Conservation (phyloP, 2,113 vertebrate species). For the Microcebus tavaratra region DNA sequence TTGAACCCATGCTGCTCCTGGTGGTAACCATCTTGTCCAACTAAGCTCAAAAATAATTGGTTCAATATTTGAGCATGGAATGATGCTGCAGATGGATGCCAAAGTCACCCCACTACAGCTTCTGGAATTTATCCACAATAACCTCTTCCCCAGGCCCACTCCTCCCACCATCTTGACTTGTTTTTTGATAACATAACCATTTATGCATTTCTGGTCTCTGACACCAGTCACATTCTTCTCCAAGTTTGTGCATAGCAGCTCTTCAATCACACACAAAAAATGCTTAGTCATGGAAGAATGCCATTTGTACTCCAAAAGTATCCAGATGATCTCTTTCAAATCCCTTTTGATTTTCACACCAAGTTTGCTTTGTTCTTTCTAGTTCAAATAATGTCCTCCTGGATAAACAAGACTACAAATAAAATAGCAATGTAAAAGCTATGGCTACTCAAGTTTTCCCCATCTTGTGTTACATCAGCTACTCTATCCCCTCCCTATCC, state of each 20-base stretch:
- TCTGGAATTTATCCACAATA: neutral
- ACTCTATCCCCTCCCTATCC: neutral
- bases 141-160: neutral
- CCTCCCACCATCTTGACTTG: neutral
- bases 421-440: neutral
- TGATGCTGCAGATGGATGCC: neutral
- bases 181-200: neutral
- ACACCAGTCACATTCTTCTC: neutral
- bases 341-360: neutral
- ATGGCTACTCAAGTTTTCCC: neutral
- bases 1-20: neutral
- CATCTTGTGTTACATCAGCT: neutral
- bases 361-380: neutral
- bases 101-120: neutral
- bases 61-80: neutral
- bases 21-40: neutral
- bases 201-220: neutral
- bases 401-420: neutral
- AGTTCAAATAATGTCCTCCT: neutral
- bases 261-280: neutral
- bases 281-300: neutral
- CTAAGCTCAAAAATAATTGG: neutral
- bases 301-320: neutral
- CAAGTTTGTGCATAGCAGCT: neutral
- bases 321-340: neutral